Percentiles rank a stretch among this genome's conserved stretches.
Conservation (phyloP, 2,888 invertebrate genomes). For the Pseudococcus jackbeardsleyi region DNA sequence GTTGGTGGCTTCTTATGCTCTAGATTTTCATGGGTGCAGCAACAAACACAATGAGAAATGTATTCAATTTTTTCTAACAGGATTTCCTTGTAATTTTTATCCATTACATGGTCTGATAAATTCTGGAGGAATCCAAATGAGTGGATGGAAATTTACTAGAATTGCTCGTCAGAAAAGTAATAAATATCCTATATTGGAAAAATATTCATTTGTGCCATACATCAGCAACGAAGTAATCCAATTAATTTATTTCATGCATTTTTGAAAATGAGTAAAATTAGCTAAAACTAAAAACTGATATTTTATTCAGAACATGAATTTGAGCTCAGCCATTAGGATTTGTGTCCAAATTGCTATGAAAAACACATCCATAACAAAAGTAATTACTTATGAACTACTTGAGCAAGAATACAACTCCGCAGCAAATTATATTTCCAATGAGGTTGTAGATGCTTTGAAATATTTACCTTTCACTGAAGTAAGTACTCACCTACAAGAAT, state of each 20-base stretch:
- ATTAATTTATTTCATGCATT: too few species aligned
- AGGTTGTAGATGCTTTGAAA: not conserved
- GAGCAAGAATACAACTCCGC: not conserved
- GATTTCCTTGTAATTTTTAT: not conserved
- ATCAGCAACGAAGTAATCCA: not conserved
- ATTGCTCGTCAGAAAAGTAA: not conserved
- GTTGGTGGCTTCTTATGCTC: not conserved
- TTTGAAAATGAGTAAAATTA: too few species aligned
- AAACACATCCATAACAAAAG: not conserved
- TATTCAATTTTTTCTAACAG: not conserved
- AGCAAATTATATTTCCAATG: not conserved
- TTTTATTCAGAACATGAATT: not conserved
- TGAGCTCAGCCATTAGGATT: not conserved
- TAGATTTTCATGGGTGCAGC: too few species aligned
- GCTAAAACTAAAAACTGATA: not conserved
- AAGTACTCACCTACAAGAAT: not conserved
- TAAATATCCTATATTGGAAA: not conserved
- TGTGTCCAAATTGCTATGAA: not conserved
- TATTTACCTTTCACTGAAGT: not conserved
- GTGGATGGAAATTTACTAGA: not conserved
- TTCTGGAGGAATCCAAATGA: slow-evolving; percentile 27
- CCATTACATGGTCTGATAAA: not conserved
- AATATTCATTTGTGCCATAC: not conserved
- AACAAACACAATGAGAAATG: too few species aligned
- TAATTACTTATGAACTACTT: not conserved